Percentiles rank a stretch among this genome's conserved stretches.
phyloP scores from a whole-genome alignment of 2,113 vertebrate genomes.

The Porphyrio hochstetteri region DNA sequence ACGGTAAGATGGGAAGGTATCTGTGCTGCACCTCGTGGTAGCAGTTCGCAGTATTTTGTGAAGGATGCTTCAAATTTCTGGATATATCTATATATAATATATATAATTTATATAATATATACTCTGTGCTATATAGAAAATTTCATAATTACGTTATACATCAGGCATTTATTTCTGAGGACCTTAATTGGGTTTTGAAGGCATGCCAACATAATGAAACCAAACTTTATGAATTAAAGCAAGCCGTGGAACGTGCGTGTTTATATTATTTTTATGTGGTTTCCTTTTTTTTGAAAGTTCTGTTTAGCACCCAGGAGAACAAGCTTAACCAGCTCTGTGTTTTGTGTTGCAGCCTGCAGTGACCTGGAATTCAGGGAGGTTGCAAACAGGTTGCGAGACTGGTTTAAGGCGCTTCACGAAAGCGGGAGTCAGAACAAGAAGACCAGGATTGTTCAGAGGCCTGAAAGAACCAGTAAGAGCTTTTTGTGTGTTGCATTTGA shows the following conservation, averaged over 20 bases:
- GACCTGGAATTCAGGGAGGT: slow-evolving; percentile 90
- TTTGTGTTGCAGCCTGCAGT: slow-evolving; percentile 83
- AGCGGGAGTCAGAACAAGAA: slow-evolving; percentile 88
- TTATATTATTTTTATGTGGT: background rate
- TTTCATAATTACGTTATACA: background rate
- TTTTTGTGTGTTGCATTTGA: background rate
- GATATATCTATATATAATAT: no score
- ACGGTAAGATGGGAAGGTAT: background rate
- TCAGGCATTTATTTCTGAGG: background rate
- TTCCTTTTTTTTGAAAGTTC: background rate
- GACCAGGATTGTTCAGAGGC: slow-evolving; percentile 81
- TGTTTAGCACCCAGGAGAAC: background rate
- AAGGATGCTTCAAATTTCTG: background rate
- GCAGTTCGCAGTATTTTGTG: background rate
- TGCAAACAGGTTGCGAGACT: slow-evolving; percentile 89
- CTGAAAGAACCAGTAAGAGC: slow-evolving; percentile 89
- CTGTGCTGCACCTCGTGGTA: background rate
- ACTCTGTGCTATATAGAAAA: background rate
- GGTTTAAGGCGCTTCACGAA: slow-evolving; percentile 95
- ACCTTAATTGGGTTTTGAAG: background rate
- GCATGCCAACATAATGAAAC: background rate
- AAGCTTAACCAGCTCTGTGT: background rate
- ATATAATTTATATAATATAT: no score
- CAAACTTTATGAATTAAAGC: background rate
- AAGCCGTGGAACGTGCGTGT: background rate